Percentiles rank a stretch among this genome's conserved stretches.
phyloP scores from a whole-genome alignment of 2,113 vertebrate genomes.

The Chlorodrepanis virens region DNA sequence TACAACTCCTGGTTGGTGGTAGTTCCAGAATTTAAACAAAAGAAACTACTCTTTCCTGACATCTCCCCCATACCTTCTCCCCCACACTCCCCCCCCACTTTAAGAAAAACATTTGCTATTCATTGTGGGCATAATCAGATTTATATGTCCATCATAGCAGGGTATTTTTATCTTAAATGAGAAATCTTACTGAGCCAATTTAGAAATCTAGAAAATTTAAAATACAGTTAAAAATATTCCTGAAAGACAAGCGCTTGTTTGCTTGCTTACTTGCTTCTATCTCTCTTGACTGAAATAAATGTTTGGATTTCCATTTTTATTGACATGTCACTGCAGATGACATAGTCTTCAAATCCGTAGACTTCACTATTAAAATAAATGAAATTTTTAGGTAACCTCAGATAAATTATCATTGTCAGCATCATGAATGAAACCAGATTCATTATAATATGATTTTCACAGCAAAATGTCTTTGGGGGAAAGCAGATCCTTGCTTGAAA shows the following conservation, averaged over 20 bases:
- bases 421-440: background rate
- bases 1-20: background rate
- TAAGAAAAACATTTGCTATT: background rate
- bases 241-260: background rate
- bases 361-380: background rate
- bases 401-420: background rate
- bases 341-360: background rate
- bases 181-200: background rate
- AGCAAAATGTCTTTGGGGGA: background rate
- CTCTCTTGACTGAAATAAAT: background rate
- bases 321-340: background rate
- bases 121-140: background rate
- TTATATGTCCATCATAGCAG: background rate
- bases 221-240: background rate
- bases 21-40: background rate
- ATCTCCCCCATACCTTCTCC: accelerated
- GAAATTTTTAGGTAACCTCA: background rate
- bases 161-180: background rate
- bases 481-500: background rate
- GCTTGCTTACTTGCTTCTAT: background rate
- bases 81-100: accelerated
- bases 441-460: background rate
- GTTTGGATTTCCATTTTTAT: background rate
- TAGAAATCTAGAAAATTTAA: background rate
- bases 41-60: background rate